Evolutionary conservation across 1,140 invertebrate species (phyloP).

Genomic region (Magallana gigas): DNA sequence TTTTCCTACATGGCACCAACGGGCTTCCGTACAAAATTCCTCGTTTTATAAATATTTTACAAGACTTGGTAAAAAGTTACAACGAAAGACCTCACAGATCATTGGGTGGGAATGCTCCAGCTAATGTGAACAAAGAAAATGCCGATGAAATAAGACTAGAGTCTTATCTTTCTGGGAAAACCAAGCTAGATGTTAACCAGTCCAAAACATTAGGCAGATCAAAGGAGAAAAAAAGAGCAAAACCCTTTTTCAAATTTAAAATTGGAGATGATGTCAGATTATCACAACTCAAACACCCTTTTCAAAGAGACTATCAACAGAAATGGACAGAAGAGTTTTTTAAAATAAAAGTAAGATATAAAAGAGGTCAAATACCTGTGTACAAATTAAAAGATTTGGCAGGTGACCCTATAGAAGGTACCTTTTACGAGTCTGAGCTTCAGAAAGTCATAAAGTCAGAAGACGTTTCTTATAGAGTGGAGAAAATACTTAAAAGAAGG

Average conservation of each 20-base stretch:
- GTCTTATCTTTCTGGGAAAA: neutral
- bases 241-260: constrained; percentile 46
- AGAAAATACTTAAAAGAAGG: constrained; percentile 39
- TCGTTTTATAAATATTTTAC: constrained; percentile 22
- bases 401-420: constrained; percentile 41
- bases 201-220: too few relatives aligned
- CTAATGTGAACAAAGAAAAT: constrained; percentile 31
- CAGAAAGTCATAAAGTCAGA: constrained; percentile 37
- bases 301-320: constrained; percentile 54
- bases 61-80: too few relatives aligned
- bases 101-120: constrained; percentile 36
- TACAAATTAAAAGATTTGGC: constrained; percentile 51
- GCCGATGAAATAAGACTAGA: constrained; percentile 7
- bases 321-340: constrained; percentile 57
- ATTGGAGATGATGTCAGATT: constrained; percentile 51
- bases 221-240: neutral
- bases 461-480: constrained; percentile 17
- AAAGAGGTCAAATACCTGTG: constrained; percentile 41
- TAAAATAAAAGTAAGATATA: constrained; percentile 39
- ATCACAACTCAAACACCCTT: constrained; percentile 42
- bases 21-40: too few relatives aligned
- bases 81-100: constrained; percentile 29
- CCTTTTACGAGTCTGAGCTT: constrained; percentile 54
- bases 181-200: neutral
- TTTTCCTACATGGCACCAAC: too few relatives aligned